phyloP scores from a whole-genome alignment of 1,140 invertebrate species.

The Heliconius nattereri region DNA sequence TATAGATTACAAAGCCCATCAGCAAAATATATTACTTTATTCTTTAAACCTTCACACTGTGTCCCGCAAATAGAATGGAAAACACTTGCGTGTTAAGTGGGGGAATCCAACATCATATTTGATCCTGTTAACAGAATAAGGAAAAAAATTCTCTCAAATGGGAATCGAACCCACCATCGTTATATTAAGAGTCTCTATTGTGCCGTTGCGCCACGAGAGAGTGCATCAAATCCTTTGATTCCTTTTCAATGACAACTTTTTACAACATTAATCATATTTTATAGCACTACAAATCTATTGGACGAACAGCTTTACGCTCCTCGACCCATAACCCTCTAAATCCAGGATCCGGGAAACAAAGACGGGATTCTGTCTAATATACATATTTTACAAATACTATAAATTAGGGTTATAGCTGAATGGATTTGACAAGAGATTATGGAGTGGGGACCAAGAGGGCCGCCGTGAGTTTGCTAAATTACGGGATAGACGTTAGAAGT shows the following conservation, averaged over 20 bases:
- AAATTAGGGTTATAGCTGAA: conserved; percentile 33
- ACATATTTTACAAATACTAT: conserved; percentile 30
- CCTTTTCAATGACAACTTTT: background rate
- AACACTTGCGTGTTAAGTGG: too few relatives aligned
- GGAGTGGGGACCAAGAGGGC: conserved; percentile 1
- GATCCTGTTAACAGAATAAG: too few relatives aligned
- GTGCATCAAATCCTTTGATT: background rate
- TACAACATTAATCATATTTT: background rate
- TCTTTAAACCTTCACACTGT: background rate
- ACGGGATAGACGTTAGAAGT: background rate
- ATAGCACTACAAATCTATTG: background rate
- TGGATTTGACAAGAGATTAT: conserved; percentile 30
- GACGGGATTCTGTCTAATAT: conserved; percentile 12
- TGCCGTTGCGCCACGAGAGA: too few relatives aligned
- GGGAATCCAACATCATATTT: too few relatives aligned
- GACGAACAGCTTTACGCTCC: background rate
- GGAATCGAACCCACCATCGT: too few relatives aligned
- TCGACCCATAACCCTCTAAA: conserved; percentile 22
- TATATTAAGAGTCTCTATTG: too few relatives aligned
- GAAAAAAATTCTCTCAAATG: too few relatives aligned
- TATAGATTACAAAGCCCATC: background rate
- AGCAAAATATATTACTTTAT: too few relatives aligned
- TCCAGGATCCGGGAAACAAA: conserved; percentile 22
- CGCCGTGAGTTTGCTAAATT: background rate
- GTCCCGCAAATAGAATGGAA: too few relatives aligned